Base-by-base conservation (phyloP, 2,113 vertebrate species). In the Lagopus leucura region DNA sequence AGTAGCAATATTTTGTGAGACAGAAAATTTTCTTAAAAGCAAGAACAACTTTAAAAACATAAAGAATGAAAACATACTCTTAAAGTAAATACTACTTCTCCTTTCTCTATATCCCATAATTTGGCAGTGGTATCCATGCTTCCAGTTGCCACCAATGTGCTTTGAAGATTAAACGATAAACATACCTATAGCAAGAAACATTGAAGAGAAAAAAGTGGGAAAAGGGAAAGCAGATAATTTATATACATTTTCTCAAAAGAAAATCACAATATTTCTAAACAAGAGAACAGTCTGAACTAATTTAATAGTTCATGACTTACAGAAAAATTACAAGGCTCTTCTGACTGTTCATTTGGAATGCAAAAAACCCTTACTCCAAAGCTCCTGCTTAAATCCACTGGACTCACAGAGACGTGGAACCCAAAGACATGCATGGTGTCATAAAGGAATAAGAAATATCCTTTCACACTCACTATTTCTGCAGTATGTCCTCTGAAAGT, bases 81-180 rank as follows among this genome's bases (percentile, higher is more conserved):
- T 55, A 99, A 91, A 27, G 98, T 98, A 87, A 98, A 97, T 86
- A 98, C 95, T 94, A 99, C 98, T 93, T 98, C 97, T 82, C 99
- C 99, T n/a, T 91, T 98, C 96, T 98, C 97, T 89, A 99, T 96
- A 90, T 99, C 97, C 99, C 99, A 99, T 61, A 99, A 93, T 86
- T 98, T 99, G 88, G 98, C 98, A 1, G 98, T 99, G 61, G 97
- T 97, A 64, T 99, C 99, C 99, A 99, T 99, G 90, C 99, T 99
- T 86, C 99, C 99, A 40, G 99, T 99, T 63, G 99, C 99, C 94
- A 99, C 97, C 66, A 99, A 60, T 1, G 99, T 99, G 93, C 99
- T 99, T 97, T 99, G 99, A 82, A 98, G 99, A 94, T 99, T 99
- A 97, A 99, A 99, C 4, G 98, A 98, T 77, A 99, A 94, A 89